Evolutionary conservation across 2,797 vertebrate species (phyloP), one percentile per base, ranked within the genome.

Genomic region (Ctenosaura bakeri): DNA sequence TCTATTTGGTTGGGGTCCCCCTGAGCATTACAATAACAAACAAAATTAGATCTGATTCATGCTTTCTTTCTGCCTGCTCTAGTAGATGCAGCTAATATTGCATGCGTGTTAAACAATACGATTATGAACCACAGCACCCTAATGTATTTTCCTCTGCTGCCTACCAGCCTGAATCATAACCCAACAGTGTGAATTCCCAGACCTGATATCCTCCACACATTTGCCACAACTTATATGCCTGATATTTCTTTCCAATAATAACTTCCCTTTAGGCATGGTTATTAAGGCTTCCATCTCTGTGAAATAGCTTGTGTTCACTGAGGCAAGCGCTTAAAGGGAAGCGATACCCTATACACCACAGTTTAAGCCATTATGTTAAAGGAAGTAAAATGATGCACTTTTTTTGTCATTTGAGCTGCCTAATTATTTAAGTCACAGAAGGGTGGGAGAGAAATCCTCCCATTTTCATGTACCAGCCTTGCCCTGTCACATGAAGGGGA

Each of bases 211-310:
- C 0, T 29, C 91, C 89, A 32, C 78, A 88, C 79, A 79, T 95
- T 95, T 95, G 77, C 93, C 86, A 87, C 62, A 92, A 77, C 81
- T 94, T 94, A 92, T 91, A 90, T 92, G 79, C 85, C 92, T 86
- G 91, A 32, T 93, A 93, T 90, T 94, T 32, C 87, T 92, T 91
- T 90, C 92, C 92, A 93, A 89, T 94, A 94, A 93, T 95, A 95
- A 92, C 92, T 96, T 96, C 77, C 93, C 94, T 95, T 95, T 94
- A 95, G 95, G 94, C 93, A 93, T 0, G 89, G 94, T 94, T 94
- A 92, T 96, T 94, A 95, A 94, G 92, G 78, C 91, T 91, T 91
- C 87, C 0, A 0, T 95, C 89, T 88, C 92, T 94, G 93, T 93
- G 92, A 96, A 95, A 95, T 88, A 96, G 94, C 91, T 93, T 94